Evolutionary conservation across 2,113 vertebrate genomes (phyloP), one percentile per base, ranked within the genome.

Genomic region (Calypte anna): DNA sequence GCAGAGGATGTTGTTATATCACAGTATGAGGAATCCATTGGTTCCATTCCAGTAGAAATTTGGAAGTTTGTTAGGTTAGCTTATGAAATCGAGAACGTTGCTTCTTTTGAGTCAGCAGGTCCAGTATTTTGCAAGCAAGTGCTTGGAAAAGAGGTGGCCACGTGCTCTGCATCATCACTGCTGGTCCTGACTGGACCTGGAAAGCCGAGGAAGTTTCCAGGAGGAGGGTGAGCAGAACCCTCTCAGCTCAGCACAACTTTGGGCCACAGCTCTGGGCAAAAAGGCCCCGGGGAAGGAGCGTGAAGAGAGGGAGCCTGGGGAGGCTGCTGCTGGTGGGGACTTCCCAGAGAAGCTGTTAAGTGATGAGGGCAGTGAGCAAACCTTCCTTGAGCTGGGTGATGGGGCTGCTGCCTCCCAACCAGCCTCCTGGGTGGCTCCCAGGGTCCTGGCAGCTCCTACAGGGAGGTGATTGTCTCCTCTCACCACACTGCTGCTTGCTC

Each of bases 1-100:
- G 84, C 95, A 70, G 96, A 86, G 89, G 93, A 73, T 93, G 94
- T 94, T 89, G 93, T 94, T 95, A 83, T 80, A 51, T 92, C 91
- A 91, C 63, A 85, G 86, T 24, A 50, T 58, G 93, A 89, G 78
- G 68, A 79, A 89, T 36, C 55, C 46, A 59, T 70, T 92, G 89
- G 70, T 85, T 82, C 63, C 5, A 4, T 88, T 94, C 91, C 94
- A 90, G 72, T 0, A 80, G 84, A 44, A 69, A 92, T 68, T 46
- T 28, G 72, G 43, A 43, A 69, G 36, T 31, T 89, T 73, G 43
- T 69, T 74, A 38, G 72, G 90, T 59, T 72, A 0, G 2, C 62
- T 87, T 76, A 67, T 24, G 44, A 69, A 82, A 82, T 43, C 53
- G 13, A 28, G 75, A 48, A 1, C 1, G 19, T 12, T 62, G 82